A percentile compares a stretch with the other conserved stretches of the same genome.
These are phyloP conservation scores for Odontesthes bonariensis DNA, from an alignment of 2,113 vertebrate genomes.

Conservation along the genomic window DNA sequence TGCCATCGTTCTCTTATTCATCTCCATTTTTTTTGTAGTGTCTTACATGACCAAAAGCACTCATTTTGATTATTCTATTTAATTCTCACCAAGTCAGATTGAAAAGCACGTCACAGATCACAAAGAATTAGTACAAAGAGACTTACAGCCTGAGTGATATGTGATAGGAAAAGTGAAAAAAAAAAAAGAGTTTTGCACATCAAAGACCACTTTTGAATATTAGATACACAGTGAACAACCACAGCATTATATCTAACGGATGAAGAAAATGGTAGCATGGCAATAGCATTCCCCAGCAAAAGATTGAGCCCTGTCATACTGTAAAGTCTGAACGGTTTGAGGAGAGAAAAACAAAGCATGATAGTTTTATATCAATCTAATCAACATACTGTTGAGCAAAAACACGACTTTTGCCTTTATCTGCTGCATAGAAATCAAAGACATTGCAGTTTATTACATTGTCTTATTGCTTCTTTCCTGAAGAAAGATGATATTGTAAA, in stretches of 20 bases:
- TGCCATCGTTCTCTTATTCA: not conserved
- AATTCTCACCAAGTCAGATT: not conserved
- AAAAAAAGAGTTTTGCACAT: slow-evolving; percentile 15
- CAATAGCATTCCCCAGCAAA: not conserved
- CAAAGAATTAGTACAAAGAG: not conserved
- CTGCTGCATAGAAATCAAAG: not conserved
- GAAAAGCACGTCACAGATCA: slow-evolving; percentile 4
- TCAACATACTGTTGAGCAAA: not conserved
- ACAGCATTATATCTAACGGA: slow-evolving; percentile 1
- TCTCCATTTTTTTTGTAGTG: not conserved
- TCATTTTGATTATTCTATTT: slow-evolving; percentile 2
- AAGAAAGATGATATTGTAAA: no score
- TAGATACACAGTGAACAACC: not conserved
- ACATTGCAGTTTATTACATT: no score
- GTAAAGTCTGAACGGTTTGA: not conserved
- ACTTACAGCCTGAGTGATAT: fast-evolving
- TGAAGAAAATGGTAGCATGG: not conserved
- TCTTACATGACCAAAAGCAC: not conserved
- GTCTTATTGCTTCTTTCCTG: no score
- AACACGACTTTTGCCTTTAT: not conserved
- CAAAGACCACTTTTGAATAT: slow-evolving; percentile 13
- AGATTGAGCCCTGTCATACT: not conserved
- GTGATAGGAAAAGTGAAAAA: not conserved
- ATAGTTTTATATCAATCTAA: not conserved
- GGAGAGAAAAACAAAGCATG: no score